Evolutionary conservation across 2,113 vertebrate genomes (phyloP).

Genomic region (Varanus komodoensis): DNA sequence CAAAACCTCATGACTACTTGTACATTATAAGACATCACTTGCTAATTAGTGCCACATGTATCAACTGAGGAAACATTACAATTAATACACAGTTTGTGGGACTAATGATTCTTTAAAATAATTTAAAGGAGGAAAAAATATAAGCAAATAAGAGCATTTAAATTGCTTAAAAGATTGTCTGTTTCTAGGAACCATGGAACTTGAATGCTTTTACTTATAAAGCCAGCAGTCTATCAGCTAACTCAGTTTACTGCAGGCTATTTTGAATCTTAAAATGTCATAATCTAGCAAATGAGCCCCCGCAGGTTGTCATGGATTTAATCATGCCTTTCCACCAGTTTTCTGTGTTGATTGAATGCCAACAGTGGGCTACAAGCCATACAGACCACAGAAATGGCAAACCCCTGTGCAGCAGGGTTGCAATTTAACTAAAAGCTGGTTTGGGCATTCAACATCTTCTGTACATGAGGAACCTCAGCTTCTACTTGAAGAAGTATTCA

Average conservation of each 20-base stretch:
- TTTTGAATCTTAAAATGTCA: neutral
- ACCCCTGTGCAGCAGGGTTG: neutral
- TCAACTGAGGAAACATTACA: conserved; percentile 4
- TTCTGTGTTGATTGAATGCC: neutral
- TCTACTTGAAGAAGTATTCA: neutral
- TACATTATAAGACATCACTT: neutral
- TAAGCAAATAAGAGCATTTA: neutral
- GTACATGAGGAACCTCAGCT: neutral
- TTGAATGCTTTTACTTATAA: neutral
- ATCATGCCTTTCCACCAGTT: neutral
- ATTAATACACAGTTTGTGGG: neutral
- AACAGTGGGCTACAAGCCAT: neutral
- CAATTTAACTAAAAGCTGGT: neutral
- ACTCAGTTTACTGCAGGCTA: neutral
- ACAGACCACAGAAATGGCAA: neutral
- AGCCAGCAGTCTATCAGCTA: neutral
- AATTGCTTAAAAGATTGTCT: neutral
- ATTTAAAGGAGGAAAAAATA: neutral
- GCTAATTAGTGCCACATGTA: neutral
- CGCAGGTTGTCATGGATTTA: neutral
- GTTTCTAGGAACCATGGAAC: neutral
- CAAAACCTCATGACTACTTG: neutral
- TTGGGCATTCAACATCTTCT: neutral
- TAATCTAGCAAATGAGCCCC: neutral
- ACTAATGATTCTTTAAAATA: neutral